phyloP scores from a whole-genome alignment of 2,888 invertebrate genomes.

The Phaedon cochleariae region DNA sequence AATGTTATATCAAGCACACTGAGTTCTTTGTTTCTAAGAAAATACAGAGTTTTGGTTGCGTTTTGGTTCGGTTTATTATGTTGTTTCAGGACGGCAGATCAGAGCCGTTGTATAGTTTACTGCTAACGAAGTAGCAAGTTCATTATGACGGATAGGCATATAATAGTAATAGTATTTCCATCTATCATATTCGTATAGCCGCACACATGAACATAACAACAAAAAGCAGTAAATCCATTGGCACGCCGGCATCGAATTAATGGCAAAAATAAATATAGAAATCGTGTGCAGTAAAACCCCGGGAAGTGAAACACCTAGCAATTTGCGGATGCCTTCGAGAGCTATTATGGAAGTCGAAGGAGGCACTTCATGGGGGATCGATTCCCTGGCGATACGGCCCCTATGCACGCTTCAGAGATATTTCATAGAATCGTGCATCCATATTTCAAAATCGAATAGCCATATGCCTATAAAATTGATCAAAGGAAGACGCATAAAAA shows the following conservation, averaged over 20 bases:
- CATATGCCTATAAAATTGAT: no score
- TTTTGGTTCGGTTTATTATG: no score
- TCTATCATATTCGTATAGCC: no score
- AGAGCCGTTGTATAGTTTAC: no score
- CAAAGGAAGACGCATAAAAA: no score
- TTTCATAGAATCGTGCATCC: conserved; percentile 13
- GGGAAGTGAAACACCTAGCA: conserved; percentile 15
- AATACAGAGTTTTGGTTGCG: no score
- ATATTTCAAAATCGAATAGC: conserved; percentile 10
- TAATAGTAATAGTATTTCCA: no score
- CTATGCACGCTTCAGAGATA: conserved; percentile 5
- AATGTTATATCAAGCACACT: no score
- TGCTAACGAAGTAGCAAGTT: no score
- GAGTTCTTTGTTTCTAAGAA: no score
- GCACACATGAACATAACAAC: background rate
- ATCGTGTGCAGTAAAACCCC: conserved; percentile 20
- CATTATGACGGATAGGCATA: no score
- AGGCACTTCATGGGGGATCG: conserved; percentile 19
- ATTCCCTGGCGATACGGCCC: conserved; percentile 15
- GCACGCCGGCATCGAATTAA: background rate
- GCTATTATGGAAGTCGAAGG: conserved; percentile 14
- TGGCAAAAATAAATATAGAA: conserved; percentile 15
- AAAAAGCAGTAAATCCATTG: background rate
- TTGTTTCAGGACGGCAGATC: no score
- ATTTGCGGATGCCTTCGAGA: conserved; percentile 14